Evolutionary conservation across 2,797 vertebrate species (phyloP), one percentile per base, ranked within the genome.

Genomic region (Melanotaenia nigrans): DNA sequence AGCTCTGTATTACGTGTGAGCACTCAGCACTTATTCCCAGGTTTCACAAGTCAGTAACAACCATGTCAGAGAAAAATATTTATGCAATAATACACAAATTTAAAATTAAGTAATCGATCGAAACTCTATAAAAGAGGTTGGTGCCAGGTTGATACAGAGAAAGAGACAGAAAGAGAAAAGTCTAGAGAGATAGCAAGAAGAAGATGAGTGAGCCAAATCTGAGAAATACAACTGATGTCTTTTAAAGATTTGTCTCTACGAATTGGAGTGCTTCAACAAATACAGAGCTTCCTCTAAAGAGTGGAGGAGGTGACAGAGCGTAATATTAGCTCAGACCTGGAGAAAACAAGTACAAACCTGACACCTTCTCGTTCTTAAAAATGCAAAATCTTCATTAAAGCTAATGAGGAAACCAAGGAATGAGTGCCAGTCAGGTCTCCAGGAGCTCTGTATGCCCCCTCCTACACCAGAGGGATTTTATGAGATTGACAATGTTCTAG

Each of bases 331-430:
- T 71, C 79, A 85, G 85, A 90, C 83, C 84, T 84, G 78, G 54
- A 28, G 14, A 57, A 63, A 57, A 36, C 3, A 36, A 14, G 3
- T 4, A 11, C 16, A 53, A 70, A 55, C 59, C 35, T 85, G 89
- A 87, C 85, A 90, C 88, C 75, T 59, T 88, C 90, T 92, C 77
- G 82, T 90, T 85, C 40, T 69, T 33, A 83, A 75, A 75, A 47
- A 49, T 71, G n/a, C 11, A 16, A 33, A 73, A 65, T 64, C 14
- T 28, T 71, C 14, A 36, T 57, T 42, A 64, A 78, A 71, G 47
- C 33, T 62, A 55, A 68, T 36, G 45, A 75, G 66, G 86, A 90
- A 92, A 93, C 90, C 89, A 75, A 90, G 91, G 89, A 93, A 92
- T 86, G 90, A 84, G 88, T 88, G 87, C 73, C 82, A 75, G 69